Conservation (phyloP, 37 sponge, comb jelly and placozoan species). For the Halichondria panicea region DNA sequence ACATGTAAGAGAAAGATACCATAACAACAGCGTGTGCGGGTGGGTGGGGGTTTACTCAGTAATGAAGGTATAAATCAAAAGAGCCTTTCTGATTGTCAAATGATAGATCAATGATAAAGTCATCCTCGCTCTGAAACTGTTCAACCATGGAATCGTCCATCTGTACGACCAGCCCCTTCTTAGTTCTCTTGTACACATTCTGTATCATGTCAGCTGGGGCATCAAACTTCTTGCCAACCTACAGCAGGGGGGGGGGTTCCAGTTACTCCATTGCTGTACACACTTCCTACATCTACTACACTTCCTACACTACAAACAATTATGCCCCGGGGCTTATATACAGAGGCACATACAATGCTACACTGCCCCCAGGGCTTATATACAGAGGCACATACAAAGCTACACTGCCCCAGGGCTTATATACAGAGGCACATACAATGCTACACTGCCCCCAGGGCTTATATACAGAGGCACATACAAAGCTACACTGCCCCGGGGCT, state of each 20-base stretch:
- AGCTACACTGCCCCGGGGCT: too few relatives aligned
- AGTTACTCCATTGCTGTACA: background rate
- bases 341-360: background rate
- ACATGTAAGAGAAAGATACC: background rate
- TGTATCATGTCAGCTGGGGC: slow-evolving; percentile 74
- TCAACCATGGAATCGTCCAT: slow-evolving; percentile 82
- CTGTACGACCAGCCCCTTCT: slow-evolving; percentile 80
- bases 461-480: too few relatives aligned
- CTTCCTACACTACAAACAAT: background rate
- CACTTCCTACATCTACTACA: too few relatives aligned
- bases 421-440: too few relatives aligned
- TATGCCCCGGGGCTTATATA: background rate
- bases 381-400: too few relatives aligned
- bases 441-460: too few relatives aligned
- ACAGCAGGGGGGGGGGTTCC: background rate
- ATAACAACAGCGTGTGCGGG: background rate
- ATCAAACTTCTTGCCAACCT: slow-evolving; percentile 78
- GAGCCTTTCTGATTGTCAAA: slow-evolving; percentile 92
- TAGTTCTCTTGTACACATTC: slow-evolving; percentile 74
- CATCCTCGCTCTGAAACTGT: slow-evolving; percentile 90
- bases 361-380: slow-evolving; percentile 10
- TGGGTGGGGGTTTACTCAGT: too few relatives aligned
- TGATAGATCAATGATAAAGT: slow-evolving; percentile 78
- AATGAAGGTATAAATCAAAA: slow-evolving; percentile 78
- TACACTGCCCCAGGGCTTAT: too few relatives aligned